Conservation (phyloP, 2,888 invertebrate genomes). For the Halictus ligatus region DNA sequence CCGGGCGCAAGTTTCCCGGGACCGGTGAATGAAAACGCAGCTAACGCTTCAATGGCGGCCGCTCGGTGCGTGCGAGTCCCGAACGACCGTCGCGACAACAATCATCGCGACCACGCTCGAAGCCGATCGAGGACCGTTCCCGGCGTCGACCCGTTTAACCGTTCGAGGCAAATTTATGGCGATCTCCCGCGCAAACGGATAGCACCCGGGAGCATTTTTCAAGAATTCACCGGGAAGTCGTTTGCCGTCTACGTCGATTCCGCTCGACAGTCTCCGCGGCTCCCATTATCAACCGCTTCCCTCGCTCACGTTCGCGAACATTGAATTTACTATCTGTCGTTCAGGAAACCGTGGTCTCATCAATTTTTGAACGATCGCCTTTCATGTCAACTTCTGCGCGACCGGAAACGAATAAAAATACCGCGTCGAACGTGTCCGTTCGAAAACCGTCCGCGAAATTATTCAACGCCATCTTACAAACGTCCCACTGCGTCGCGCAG, state of each 20-base stretch:
- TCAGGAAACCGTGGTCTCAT: slow-evolving; percentile 57
- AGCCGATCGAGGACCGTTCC: neutral
- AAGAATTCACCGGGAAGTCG: slow-evolving; percentile 43
- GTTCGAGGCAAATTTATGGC: neutral
- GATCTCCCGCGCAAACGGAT: too few species aligned
- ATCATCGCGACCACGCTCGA: neutral
- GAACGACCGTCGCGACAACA: slow-evolving; percentile 7
- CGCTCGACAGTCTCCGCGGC: slow-evolving; percentile 39
- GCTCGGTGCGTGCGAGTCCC: neutral
- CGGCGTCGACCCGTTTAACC: neutral
- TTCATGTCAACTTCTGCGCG: slow-evolving; percentile 32
- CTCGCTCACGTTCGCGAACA: slow-evolving; percentile 51
- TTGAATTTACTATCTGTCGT: slow-evolving; percentile 64
- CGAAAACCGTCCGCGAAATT: neutral
- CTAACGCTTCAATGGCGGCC: slow-evolving; percentile 24
- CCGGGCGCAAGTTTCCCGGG: slow-evolving; percentile 28
- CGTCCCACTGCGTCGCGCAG: too few species aligned
- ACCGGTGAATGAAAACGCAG: slow-evolving; percentile 52
- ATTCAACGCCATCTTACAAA: neutral
- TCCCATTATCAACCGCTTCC: slow-evolving; percentile 56
- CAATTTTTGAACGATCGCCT: slow-evolving; percentile 63
- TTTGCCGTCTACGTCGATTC: slow-evolving; percentile 45
- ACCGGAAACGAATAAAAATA: slow-evolving; percentile 26
- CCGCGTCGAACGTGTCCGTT: neutral
- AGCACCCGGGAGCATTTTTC: slow-evolving; percentile 32